These are phyloP conservation scores for Dicyrtoma fusca DNA, from an alignment of 2,888 invertebrate species.

Conservation along the genomic window DNA sequence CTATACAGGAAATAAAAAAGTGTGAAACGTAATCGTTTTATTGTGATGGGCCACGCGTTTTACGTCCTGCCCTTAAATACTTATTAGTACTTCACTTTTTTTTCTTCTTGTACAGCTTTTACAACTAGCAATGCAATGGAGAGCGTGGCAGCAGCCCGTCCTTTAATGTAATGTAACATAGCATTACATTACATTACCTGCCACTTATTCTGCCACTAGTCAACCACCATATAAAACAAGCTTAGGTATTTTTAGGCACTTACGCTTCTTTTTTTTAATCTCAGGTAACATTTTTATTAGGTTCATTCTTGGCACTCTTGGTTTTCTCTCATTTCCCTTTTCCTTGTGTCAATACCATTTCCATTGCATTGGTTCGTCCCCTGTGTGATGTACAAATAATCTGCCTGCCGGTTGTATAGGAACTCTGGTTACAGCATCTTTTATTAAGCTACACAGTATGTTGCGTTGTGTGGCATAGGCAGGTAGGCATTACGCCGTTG, in stretches of 20 bases:
- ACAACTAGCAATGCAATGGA: no score
- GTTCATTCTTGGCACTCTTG: no score
- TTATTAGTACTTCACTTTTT: neutral
- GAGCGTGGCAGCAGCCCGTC: no score
- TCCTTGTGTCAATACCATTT: conserved; percentile 1
- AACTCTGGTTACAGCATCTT: no score
- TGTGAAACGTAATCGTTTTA: conserved; percentile 47
- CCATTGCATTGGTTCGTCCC: neutral
- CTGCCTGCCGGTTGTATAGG: no score
- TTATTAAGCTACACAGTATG: no score
- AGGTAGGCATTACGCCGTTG: no score
- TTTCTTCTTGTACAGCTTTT: no score
- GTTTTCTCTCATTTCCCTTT: conserved; percentile 6
- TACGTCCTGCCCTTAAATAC: neutral
- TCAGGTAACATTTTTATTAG: conserved; percentile 44
- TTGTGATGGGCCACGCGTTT: conserved; percentile 34
- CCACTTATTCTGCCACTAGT: conserved; percentile 13
- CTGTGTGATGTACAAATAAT: no score
- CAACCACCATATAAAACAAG: conserved; percentile 21
- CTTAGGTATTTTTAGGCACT: conserved; percentile 16
- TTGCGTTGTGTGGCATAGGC: no score
- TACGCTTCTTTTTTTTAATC: conserved; percentile 32
- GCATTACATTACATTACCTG: conserved; percentile 13
- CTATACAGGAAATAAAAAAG: conserved; percentile 35
- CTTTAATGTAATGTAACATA: no score